phyloP scores from a whole-genome alignment of 1,140 invertebrate genomes.

The Wasmannia auropunctata region DNA sequence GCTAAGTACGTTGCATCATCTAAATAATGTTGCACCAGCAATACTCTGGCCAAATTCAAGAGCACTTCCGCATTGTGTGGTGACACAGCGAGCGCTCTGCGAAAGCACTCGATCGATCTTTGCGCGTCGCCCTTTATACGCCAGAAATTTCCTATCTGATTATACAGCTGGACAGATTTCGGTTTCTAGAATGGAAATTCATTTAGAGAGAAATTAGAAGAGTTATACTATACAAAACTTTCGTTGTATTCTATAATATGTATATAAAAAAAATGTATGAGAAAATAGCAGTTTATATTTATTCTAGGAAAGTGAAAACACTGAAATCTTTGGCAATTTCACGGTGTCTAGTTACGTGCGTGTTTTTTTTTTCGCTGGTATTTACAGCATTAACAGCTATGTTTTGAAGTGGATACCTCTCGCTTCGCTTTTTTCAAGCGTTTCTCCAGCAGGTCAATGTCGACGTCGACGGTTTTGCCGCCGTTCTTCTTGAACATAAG shows the following conservation, averaged over 20 bases:
- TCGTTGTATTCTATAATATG: background rate
- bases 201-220: slow-evolving; percentile 48
- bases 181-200: slow-evolving; percentile 88
- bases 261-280: background rate
- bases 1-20: slow-evolving; percentile 95
- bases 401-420: slow-evolving; percentile 85
- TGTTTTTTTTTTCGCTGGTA: slow-evolving; percentile 23
- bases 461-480: slow-evolving; percentile 89
- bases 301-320: background rate
- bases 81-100: slow-evolving; percentile 92
- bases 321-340: background rate
- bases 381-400: background rate
- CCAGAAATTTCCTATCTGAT: slow-evolving; percentile 96
- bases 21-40: slow-evolving; percentile 94
- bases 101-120: slow-evolving; percentile 94
- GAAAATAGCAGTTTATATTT: too few relatives aligned
- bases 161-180: slow-evolving; percentile 93
- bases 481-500: slow-evolving; percentile 92
- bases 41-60: slow-evolving; percentile 92
- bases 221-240: background rate
- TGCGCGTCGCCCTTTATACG: slow-evolving; percentile 93
- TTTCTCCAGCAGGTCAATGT: slow-evolving; percentile 92
- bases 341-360: background rate
- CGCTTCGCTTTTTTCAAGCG: slow-evolving; percentile 92
- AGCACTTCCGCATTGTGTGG: slow-evolving; percentile 95